phyloP scores from a whole-genome alignment of 2,888 invertebrate genomes.

The Bellardia pandia region DNA sequence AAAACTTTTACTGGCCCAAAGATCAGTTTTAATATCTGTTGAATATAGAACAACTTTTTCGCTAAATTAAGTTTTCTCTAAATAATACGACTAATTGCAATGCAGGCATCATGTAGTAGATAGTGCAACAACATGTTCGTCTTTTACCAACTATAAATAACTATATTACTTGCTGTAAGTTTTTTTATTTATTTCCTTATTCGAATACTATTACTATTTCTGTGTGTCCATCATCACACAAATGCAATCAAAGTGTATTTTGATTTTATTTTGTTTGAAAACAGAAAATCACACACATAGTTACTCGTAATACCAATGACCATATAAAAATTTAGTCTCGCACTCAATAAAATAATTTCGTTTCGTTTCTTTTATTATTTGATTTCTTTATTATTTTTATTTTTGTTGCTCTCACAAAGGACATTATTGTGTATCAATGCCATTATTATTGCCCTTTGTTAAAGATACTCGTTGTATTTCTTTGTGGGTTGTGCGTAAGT shows the following conservation, averaged over 20 bases:
- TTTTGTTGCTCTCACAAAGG: conserved; percentile 27
- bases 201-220: conserved; percentile 1
- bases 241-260: conserved; percentile 64
- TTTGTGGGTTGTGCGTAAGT: conserved; percentile 37
- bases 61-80: too few species aligned
- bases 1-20: too few species aligned
- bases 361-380: conserved; percentile 45
- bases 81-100: too few species aligned
- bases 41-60: too few species aligned
- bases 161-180: too few species aligned
- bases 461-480: conserved; percentile 15
- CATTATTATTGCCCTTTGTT: conserved; percentile 70
- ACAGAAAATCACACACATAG: conserved; percentile 30
- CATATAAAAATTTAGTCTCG: conserved; percentile 47
- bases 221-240: conserved; percentile 51
- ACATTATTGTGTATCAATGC: conserved; percentile 62
- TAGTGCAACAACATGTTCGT: neutral
- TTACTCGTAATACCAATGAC: conserved; percentile 22
- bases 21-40: too few species aligned
- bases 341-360: conserved; percentile 63
- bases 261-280: conserved; percentile 49
- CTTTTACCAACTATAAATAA: neutral
- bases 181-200: conserved; percentile 31
- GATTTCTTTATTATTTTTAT: neutral
- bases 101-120: too few species aligned